Conservation (phyloP, 2,797 vertebrate genomes). For the Alca torda region DNA sequence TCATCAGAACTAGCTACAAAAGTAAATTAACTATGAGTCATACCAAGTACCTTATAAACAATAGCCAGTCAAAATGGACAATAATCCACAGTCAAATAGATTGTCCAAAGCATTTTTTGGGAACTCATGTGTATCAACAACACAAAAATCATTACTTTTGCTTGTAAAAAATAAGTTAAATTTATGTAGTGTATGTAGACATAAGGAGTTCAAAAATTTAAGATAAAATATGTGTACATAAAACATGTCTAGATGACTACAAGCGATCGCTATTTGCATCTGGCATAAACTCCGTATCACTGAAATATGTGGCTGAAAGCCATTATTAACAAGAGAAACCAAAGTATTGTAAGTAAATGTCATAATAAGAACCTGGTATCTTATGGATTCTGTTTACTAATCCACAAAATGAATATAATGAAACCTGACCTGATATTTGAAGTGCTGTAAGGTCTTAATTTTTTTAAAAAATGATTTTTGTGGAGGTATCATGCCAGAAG, state of each 20-base stretch:
- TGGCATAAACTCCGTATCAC: not conserved
- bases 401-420: not conserved
- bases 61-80: not conserved
- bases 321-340: not conserved
- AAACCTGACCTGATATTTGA: not conserved
- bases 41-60: not conserved
- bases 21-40: not conserved
- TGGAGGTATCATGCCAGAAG: not conserved
- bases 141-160: not conserved
- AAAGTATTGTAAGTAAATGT: not conserved
- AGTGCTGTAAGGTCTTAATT: not conserved
- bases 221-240: not conserved
- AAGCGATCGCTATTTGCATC: not conserved
- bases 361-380: not conserved
- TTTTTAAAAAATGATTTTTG: not conserved
- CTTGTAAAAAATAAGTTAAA: not conserved
- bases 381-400: not conserved
- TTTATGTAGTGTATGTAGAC: not conserved
- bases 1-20: not conserved
- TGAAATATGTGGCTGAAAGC: not conserved
- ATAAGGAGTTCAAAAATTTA: not conserved
- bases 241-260: not conserved
- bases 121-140: not conserved
- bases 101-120: not conserved
- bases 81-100: not conserved